These are phyloP conservation scores for Drosophila kurseongensis DNA, from an alignment of 1,140 invertebrate genomes.

Conservation along the genomic window DNA sequence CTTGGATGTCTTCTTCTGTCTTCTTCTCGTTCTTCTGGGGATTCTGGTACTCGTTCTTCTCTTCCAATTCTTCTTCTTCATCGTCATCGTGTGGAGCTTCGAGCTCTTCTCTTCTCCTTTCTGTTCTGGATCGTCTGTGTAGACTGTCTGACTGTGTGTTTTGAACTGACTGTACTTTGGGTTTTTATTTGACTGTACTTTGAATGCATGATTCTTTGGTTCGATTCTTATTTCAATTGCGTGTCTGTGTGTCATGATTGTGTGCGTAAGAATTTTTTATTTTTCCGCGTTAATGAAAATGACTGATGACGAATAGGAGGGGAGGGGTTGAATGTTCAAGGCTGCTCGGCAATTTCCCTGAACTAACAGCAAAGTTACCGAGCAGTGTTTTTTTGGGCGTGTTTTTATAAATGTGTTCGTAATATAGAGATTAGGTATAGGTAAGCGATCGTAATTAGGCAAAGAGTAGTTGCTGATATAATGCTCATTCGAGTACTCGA, in stretches of 20 bases:
- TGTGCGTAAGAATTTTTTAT: constrained; percentile 1
- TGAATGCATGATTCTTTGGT: constrained; percentile 15
- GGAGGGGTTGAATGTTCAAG: constrained; percentile 10
- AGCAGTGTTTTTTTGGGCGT: not conserved
- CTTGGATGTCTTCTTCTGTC: constrained; percentile 6
- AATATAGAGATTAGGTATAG: constrained; percentile 64
- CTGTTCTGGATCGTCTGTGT: constrained; percentile 21
- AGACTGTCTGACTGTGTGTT: constrained; percentile 39
- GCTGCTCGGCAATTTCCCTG: constrained; percentile 14
- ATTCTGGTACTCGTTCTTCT: not conserved
- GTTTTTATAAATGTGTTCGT: constrained; percentile 24
- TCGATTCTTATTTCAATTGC: constrained; percentile 3
- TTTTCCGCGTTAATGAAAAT: constrained; percentile 7
- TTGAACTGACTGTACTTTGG: constrained; percentile 23
- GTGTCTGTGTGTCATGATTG: constrained; percentile 28
- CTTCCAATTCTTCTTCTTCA: not conserved
- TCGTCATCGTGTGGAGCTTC: constrained; percentile 3
- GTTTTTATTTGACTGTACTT: constrained; percentile 33
- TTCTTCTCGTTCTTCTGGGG: constrained; percentile 3
- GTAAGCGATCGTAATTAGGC: constrained; percentile 69
- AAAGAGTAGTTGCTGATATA: constrained; percentile 65
- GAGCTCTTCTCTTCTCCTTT: not conserved
- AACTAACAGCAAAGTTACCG: constrained; percentile 2
- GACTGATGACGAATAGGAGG: constrained; percentile 5
- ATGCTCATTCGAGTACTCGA: constrained; percentile 69